Evolutionary conservation across 2,797 vertebrate species (phyloP).

Genomic region (Acrossocheilus fasciatus): DNA sequence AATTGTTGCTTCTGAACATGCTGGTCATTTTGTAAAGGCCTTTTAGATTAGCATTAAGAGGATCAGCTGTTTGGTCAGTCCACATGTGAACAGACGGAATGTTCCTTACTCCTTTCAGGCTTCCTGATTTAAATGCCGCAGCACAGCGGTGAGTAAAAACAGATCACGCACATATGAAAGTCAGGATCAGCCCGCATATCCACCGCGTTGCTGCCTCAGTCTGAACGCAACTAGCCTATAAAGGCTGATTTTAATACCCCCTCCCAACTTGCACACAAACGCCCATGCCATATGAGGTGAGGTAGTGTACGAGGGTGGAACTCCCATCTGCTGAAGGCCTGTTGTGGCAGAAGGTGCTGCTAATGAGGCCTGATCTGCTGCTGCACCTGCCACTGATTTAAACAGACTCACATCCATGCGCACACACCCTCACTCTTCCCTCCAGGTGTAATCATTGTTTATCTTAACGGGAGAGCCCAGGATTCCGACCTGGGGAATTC

Average conservation of each 20-base stretch:
- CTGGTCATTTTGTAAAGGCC: not conserved
- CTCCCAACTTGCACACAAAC: conserved; percentile 29
- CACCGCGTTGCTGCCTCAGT: not conserved
- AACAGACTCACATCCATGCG: conserved; percentile 66
- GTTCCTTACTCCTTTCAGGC: not conserved
- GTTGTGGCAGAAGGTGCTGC: conserved; percentile 95
- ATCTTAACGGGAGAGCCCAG: conserved; percentile 79
- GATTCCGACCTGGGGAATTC: conserved; percentile 82
- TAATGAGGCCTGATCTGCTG: conserved; percentile 97
- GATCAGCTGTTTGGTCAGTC: not conserved
- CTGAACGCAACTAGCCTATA: conserved; percentile 32
- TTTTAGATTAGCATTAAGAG: not conserved
- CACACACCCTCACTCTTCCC: conserved; percentile 63
- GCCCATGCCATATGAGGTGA: conserved; percentile 86
- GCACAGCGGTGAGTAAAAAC: conserved; percentile 37
- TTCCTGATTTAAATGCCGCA: conserved; percentile 21
- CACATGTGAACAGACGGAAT: conserved; percentile 7
- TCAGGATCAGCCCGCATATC: conserved; percentile 11
- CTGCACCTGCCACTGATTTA: conserved; percentile 96
- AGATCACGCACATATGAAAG: conserved; percentile 31
- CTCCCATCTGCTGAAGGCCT: conserved; percentile 93
- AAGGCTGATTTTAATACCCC: conserved; percentile 35
- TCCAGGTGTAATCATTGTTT: conserved; percentile 85
- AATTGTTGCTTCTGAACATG: not conserved
- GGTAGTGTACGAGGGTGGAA: conserved; percentile 91